Evolutionary conservation across 2,113 vertebrate species (phyloP), one percentile per base, ranked within the genome.

Genomic region (Gobius niger): DNA sequence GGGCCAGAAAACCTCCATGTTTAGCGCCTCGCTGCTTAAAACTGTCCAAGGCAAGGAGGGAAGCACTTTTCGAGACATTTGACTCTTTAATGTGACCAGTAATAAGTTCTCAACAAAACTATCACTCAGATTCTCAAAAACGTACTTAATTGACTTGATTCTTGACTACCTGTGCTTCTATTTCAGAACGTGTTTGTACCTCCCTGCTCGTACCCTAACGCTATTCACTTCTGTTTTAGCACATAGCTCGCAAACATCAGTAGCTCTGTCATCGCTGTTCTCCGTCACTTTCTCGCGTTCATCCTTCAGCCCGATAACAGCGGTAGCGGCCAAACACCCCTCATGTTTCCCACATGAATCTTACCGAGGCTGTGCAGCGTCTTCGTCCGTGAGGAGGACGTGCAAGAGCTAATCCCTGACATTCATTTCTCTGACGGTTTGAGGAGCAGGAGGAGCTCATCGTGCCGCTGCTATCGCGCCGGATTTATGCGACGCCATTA

Each of bases 401-500:
- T 10, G 13, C 7, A 0, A 3, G 41, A 42, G 41, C 59, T 49
- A 69, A 74, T 70, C 65, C 70, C 47, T 57, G 54, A 34, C 44
- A 9, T 62, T 14, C 41, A 19, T 81, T 52, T 70, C 63, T 74
- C 78, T 63, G 19, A 1, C 15, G 6, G 62, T 49, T 44, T 18
- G 60, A 18, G 42, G 44, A 13, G 41, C 24, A 34, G 56, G 24
- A 69, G 68, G 66, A 57, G 59, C 18, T 14, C 24, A 19, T 53
- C 65, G 53, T 11, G 52, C 34, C 18, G 60, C 19, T 7, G n/a
- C 66, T 68, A 82, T 72, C 47, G 0, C n/a, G 3, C 14, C 1
- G 7, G 19, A 83, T 83, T 80, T 64, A 85, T 81, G 73, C 14
- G 0, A 0, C 42, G 5, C 12, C 12, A 1, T 72, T 60, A 72